phyloP scores from a whole-genome alignment of 2,113 vertebrate species.

The Catharus fuscescens region DNA sequence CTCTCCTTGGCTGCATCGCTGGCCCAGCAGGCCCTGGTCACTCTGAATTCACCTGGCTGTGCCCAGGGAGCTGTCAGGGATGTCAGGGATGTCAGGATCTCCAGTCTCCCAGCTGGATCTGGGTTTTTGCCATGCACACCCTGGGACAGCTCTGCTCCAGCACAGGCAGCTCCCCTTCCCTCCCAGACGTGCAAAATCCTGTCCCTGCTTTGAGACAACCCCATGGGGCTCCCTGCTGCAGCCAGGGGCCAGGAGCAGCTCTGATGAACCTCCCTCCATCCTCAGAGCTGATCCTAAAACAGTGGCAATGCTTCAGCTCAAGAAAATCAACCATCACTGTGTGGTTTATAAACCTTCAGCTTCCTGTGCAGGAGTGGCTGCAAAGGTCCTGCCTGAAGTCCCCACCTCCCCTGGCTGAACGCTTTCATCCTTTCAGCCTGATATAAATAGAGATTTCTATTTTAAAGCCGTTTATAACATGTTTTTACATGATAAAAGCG shows the following conservation, averaged over 20 bases:
- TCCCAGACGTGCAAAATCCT: accelerated
- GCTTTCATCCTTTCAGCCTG: neutral
- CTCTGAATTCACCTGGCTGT: neutral
- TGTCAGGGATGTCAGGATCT: neutral
- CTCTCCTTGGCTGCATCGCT: accelerated
- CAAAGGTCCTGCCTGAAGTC: accelerated
- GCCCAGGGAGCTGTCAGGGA: neutral
- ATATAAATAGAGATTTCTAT: neutral
- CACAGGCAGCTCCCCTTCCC: neutral
- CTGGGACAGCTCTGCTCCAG: neutral
- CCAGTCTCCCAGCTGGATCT: too few relatives aligned
- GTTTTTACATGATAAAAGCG: accelerated
- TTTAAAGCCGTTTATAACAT: accelerated
- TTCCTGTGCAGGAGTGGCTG: neutral
- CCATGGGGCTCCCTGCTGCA: neutral
- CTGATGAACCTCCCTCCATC: neutral
- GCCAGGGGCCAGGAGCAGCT: accelerated
- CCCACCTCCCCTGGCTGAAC: neutral
- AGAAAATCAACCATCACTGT: accelerated
- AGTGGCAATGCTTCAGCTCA: neutral
- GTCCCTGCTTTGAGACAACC: accelerated
- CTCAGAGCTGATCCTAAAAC: neutral
- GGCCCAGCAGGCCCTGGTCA: accelerated
- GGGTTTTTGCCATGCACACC: accelerated
- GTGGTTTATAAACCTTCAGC: accelerated